A percentile compares a stretch with the other conserved stretches of the same genome.
Evolutionary conservation across 2,888 invertebrate species (phyloP).

Genomic region (Diplazon laetatorius): DNA sequence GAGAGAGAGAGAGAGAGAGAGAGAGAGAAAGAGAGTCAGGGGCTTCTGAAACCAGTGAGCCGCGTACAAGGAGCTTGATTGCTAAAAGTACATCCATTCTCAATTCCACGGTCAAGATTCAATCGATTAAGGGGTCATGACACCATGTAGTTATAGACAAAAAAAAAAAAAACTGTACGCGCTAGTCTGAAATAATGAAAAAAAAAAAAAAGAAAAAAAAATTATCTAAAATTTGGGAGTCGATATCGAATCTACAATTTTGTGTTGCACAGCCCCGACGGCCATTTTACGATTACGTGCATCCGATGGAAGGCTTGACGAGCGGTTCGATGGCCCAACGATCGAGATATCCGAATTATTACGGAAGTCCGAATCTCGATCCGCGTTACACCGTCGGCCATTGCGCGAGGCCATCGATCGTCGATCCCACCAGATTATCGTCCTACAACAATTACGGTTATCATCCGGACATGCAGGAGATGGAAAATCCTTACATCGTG

Average conservation of each 20-base stretch:
- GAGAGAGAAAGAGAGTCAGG: constrained; percentile 22
- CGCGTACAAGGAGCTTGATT: constrained; percentile 22
- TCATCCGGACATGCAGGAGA: constrained; percentile 78
- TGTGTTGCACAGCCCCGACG: constrained; percentile 69
- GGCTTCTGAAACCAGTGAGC: constrained; percentile 42
- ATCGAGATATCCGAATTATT: constrained; percentile 74
- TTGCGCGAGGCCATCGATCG: constrained; percentile 36
- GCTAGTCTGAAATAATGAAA: too few species aligned
- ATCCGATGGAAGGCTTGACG: constrained; percentile 66
- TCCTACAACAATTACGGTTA: constrained; percentile 79
- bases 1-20: not conserved
- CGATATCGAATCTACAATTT: constrained; percentile 7
- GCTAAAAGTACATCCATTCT: constrained; percentile 8
- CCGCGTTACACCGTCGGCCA: constrained; percentile 49
- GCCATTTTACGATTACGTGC: constrained; percentile 77
- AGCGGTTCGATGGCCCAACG: constrained; percentile 55
- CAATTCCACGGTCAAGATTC: constrained; percentile 12
- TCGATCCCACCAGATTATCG: constrained; percentile 69
- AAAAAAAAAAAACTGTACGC: not conserved
- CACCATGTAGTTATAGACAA: not conserved
- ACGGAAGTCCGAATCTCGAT: constrained; percentile 74
- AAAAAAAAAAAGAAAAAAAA: too few species aligned
- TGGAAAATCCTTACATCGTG: constrained; percentile 75
- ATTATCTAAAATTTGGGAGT: too few species aligned
- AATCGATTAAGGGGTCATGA: constrained; percentile 26